phyloP scores from a whole-genome alignment of 2,888 invertebrate species.

The Bruchidius siliquastri region DNA sequence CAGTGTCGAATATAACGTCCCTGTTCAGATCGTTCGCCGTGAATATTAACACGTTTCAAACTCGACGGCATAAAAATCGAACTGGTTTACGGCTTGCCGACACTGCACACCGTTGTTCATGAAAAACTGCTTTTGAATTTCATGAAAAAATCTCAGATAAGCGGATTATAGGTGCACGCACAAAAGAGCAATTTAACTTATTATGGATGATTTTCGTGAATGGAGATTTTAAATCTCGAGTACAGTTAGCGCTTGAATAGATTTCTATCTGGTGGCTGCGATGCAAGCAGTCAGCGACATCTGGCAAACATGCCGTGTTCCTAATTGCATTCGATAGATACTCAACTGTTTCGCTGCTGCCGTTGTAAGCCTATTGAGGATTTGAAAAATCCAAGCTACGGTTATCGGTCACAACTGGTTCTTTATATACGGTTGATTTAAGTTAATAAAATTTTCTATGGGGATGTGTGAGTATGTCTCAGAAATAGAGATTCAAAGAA shows the following conservation, averaged over 20 bases:
- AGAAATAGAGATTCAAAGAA: no score
- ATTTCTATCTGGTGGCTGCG: neutral
- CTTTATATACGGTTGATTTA: no score
- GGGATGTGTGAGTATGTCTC: no score
- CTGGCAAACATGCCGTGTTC: neutral
- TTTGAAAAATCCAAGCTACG: neutral
- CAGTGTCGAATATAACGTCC: no score
- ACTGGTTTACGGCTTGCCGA: neutral
- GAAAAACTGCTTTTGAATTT: neutral
- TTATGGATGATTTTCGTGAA: neutral
- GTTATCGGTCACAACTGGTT: neutral
- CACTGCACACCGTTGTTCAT: neutral
- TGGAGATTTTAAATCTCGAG: neutral
- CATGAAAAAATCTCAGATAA: neutral
- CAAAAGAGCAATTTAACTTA: neutral
- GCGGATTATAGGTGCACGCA: neutral
- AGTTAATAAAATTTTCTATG: no score
- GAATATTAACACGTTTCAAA: neutral
- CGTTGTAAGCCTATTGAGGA: neutral
- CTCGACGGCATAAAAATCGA: neutral
- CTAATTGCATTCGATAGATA: neutral
- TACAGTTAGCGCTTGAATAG: neutral
- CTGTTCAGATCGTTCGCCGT: neutral
- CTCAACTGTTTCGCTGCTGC: neutral
- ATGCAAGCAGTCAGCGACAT: neutral